phyloP scores from a whole-genome alignment of 1,140 invertebrate genomes.

The Dolichoris vasculosae region DNA sequence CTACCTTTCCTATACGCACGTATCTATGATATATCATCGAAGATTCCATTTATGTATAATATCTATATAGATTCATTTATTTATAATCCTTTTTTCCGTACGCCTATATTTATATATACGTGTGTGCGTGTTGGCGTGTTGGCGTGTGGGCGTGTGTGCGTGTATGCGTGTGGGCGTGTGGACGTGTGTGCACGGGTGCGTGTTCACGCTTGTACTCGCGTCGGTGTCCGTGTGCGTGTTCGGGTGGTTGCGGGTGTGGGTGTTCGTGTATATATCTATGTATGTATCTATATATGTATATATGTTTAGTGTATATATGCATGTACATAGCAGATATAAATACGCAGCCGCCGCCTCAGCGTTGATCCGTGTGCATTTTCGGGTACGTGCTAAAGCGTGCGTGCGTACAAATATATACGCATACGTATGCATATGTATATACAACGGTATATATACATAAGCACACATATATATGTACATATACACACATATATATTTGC shows the following conservation, averaged over 20 bases:
- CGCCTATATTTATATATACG: neutral
- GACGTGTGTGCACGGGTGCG: neutral
- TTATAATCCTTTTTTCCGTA: constrained; percentile 53
- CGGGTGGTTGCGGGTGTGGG: too few species aligned
- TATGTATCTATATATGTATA: neutral
- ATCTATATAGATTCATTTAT: constrained; percentile 58
- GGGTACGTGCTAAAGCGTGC: neutral
- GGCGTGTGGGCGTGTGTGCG: neutral
- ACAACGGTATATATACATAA: neutral
- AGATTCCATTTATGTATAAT: constrained; percentile 68
- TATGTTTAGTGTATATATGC: neutral
- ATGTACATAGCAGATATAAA: neutral
- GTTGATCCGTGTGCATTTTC: neutral
- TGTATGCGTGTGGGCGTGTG: too few species aligned
- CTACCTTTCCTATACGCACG: neutral
- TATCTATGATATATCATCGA: constrained; percentile 57
- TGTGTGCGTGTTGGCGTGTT: neutral
- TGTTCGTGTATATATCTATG: neutral
- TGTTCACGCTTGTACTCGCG: too few species aligned
- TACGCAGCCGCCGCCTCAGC: neutral
- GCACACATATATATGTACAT: neutral
- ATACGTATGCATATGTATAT: neutral
- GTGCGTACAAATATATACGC: neutral
- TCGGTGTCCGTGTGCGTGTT: too few species aligned
- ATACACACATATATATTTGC: neutral